Base-by-base conservation (phyloP, 2,888 invertebrate species). In the Cyaniris semiargus region DNA sequence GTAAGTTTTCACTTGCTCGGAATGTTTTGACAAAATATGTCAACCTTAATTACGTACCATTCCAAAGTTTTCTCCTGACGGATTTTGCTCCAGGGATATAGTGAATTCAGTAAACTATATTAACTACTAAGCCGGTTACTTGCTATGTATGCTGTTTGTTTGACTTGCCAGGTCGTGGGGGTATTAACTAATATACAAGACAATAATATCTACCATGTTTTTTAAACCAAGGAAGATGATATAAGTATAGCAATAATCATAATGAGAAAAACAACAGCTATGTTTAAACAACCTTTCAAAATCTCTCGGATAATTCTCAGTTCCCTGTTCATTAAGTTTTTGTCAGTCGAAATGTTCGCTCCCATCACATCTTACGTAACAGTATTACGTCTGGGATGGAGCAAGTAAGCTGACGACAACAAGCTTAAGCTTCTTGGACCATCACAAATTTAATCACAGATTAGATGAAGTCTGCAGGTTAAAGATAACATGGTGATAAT, bases 11-110 rank as follows among this genome's bases (percentile, higher is more conserved):
- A 18, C 66, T 66, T 5, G 66, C 27, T 23, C 3, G 66, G 15
- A 27, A 66, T 66, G 31, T 66, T 66, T 66, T 66, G 66, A 66
- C 66, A 31, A 66, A n/a, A n/a, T n/a, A 66, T 66, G 66, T 66
- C 66, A 66, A 27, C 27, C 27, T 66, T 18, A 66, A 66, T 27
- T 27, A 27, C 66, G 27, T 18, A 15, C 27, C 60, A 13, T 60
- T 13, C 60, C 27, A 31, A 66, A 66, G 66, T 66, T 66, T 66
- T 27, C 66, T 31, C 66, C 27, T 66, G 31, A 66, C 66, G 66
- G 5, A 66, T 66, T 6, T 31, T 27, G 27, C 66, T 6, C 66
- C 18, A 1, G 27, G 27, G 27, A 66, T 66, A 66, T 31, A 18
- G 66, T 31, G 27, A 6, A 66, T 66, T 60, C 13, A n/a, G 58